phyloP scores from a whole-genome alignment of 2,113 vertebrate genomes.

The Triplophysa siluroides region DNA sequence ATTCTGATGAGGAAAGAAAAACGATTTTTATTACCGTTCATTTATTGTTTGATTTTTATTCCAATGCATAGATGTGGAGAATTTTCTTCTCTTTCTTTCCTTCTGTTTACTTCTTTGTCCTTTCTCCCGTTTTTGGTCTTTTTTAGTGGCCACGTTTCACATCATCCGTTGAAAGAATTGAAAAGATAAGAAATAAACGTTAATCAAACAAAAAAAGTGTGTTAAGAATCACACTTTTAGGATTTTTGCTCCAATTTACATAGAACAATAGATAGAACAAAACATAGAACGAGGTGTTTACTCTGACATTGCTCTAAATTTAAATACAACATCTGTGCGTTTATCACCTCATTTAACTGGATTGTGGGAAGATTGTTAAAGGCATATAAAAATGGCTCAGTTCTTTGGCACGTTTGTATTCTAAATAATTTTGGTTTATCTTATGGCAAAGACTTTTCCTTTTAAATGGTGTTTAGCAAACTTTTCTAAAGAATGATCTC shows the following conservation, averaged over 20 bases:
- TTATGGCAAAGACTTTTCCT: background rate
- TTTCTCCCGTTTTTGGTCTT: background rate
- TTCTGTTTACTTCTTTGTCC: too few species aligned
- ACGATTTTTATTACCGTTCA: constrained; percentile 14
- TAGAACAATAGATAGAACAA: too few species aligned
- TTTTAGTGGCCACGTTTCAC: background rate
- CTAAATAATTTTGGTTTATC: background rate
- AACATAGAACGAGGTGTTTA: too few species aligned
- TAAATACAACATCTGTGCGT: too few species aligned
- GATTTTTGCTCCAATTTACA: too few species aligned
- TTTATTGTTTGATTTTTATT: constrained; percentile 4
- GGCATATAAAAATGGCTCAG: too few species aligned
- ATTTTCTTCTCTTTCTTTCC: too few species aligned
- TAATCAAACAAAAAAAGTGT: background rate
- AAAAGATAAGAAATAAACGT: background rate
- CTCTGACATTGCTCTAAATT: too few species aligned
- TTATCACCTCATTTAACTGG: too few species aligned
- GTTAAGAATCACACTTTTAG: too few species aligned
- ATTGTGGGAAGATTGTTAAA: too few species aligned
- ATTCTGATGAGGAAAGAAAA: constrained; percentile 32
- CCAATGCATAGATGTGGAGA: background rate
- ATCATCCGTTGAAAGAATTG: background rate
- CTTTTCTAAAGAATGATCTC: background rate
- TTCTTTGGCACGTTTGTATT: background rate
- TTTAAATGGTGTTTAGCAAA: background rate